These are phyloP conservation scores for Manis pentadactyla DNA, from an alignment of 2,797 vertebrate genomes.

Conservation along the genomic window DNA sequence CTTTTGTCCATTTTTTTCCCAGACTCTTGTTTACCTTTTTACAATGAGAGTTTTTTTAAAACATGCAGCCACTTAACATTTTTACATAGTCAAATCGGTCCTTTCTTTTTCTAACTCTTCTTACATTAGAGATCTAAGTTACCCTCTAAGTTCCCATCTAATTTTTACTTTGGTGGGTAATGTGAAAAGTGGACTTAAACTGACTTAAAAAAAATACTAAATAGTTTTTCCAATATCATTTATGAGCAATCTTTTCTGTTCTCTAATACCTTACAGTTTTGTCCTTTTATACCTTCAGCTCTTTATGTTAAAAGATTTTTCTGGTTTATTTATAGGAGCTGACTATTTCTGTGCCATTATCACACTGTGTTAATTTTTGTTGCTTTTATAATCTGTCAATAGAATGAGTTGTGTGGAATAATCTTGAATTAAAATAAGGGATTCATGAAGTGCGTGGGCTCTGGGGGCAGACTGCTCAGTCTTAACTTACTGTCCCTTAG, in stretches of 20 bases:
- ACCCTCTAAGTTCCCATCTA: not conserved
- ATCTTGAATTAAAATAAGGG: not conserved
- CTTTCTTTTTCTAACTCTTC: not conserved
- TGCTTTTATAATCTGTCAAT: not conserved
- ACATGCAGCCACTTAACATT: not conserved
- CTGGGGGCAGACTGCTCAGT: not conserved
- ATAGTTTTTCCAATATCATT: not conserved
- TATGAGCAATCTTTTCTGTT: not conserved
- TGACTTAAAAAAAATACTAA: not conserved
- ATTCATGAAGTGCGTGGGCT: not conserved
- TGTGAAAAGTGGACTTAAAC: not conserved
- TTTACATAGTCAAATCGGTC: not conserved
- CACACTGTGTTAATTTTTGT: not conserved
- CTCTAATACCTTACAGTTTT: conserved; percentile 12
- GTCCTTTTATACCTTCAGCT: not conserved
- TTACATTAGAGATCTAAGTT: conserved; percentile 24
- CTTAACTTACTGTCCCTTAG: not conserved
- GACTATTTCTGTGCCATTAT: not conserved
- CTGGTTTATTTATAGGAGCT: not conserved
- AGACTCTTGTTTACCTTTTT: not conserved
- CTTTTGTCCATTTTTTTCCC: not conserved
- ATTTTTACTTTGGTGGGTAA: not conserved
- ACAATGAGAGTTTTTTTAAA: not conserved
- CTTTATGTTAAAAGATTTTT: not conserved
- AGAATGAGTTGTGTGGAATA: not conserved